Conservation (phyloP, 2,797 vertebrate genomes). For the Australoheros facetus region DNA sequence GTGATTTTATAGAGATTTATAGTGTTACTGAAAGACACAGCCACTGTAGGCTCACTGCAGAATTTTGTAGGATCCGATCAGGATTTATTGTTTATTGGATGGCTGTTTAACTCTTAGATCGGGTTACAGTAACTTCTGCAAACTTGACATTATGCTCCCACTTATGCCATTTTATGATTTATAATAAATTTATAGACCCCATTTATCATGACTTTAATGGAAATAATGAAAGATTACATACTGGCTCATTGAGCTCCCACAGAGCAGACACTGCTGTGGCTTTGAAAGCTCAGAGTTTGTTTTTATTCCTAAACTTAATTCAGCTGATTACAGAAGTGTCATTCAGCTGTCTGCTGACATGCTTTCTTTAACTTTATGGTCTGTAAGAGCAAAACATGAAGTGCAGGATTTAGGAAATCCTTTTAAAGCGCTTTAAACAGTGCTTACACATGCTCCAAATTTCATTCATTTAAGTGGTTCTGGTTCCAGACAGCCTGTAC, state of each 20-base stretch:
- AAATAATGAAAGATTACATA: not conserved
- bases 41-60: too few species aligned
- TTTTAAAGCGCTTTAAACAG: slow-evolving; percentile 2
- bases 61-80: too few species aligned
- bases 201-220: not conserved
- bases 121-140: not conserved
- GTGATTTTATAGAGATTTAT: too few species aligned
- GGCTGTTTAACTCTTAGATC: too few species aligned
- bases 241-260: not conserved
- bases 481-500: not conserved
- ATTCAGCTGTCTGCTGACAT: not conserved
- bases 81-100: too few species aligned
- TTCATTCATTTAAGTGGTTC: not conserved
- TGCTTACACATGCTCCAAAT: not conserved
- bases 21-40: too few species aligned
- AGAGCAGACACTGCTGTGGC: not conserved
- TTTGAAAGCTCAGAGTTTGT: not conserved
- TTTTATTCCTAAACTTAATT: not conserved
- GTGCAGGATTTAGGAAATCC: not conserved
- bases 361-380: slow-evolving; percentile 9
- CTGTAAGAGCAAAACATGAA: not conserved
- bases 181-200: not conserved
- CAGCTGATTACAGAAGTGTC: not conserved
- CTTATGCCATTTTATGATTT: not conserved
- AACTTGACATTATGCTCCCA: not conserved